A percentile compares a stretch with the other conserved stretches of the same genome.
Evolutionary conservation across 2,113 vertebrate genomes (phyloP).

Genomic region (Pelobates fuscus): DNA sequence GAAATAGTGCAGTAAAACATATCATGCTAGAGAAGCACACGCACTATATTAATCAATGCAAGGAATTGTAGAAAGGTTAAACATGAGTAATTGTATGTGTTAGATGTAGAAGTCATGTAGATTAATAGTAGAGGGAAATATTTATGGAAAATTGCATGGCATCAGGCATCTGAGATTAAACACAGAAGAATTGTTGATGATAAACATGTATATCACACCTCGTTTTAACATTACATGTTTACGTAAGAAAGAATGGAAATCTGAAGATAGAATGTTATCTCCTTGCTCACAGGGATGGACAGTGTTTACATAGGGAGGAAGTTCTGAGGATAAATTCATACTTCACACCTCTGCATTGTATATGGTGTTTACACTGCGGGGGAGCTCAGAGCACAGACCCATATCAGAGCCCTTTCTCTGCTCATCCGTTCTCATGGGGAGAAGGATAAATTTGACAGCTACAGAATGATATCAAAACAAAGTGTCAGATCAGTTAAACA

Average conservation of each 20-base stretch:
- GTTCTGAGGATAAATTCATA: constrained; percentile 21
- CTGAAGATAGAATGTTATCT: constrained; percentile 29
- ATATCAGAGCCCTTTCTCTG: constrained; percentile 12
- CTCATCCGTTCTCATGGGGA: constrained; percentile 35
- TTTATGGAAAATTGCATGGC: background rate
- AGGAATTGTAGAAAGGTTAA: no score
- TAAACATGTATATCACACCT: constrained; percentile 21
- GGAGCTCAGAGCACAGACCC: constrained; percentile 1
- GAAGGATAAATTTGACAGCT: constrained; percentile 23
- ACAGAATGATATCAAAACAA: constrained; percentile 26
- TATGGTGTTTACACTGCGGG: constrained; percentile 33
- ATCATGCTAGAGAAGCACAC: no score
- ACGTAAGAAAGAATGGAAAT: constrained; percentile 12
- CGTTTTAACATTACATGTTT: constrained; percentile 30
- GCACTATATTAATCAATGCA: no score
- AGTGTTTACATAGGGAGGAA: constrained; percentile 39
- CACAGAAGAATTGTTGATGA: constrained; percentile 11
- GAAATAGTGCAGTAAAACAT: no score
- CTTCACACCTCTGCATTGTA: constrained; percentile 45
- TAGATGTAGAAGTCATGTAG: background rate
- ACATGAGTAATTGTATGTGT: no score
- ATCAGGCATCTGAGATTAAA: background rate
- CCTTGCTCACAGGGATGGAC: constrained; percentile 23
- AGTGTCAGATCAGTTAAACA: constrained; percentile 25
- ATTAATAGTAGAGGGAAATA: background rate